These are phyloP conservation scores for Elgaria multicarinata DNA, from an alignment of 2,113 vertebrate species.

Conservation along the genomic window DNA sequence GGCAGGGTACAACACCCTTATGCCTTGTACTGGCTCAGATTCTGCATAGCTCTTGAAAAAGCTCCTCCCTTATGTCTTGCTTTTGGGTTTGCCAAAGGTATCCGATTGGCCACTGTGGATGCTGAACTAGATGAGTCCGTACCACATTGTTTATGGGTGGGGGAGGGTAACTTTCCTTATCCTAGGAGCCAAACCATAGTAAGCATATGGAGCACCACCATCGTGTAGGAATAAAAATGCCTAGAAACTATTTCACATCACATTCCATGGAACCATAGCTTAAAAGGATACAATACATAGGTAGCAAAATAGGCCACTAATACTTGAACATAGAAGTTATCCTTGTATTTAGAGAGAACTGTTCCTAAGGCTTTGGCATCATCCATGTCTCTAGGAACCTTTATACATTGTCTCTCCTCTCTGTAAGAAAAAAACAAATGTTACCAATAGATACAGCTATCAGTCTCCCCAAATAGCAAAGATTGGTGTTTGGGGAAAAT, in stretches of 20 bases:
- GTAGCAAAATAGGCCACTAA: constrained; percentile 97
- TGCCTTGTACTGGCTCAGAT: no score
- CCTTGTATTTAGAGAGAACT: constrained; percentile 98
- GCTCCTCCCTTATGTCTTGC: no score
- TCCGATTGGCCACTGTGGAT: no score
- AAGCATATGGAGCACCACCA: not conserved
- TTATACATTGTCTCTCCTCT: constrained; percentile 93
- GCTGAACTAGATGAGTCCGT: no score
- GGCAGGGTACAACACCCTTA: no score
- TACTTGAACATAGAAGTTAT: constrained; percentile 97
- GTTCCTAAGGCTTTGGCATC: constrained; percentile 98
- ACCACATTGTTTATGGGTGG: not conserved
- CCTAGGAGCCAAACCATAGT: not conserved
- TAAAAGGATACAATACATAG: constrained; percentile 96
- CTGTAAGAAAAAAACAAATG: constrained; percentile 68
- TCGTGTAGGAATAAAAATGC: not conserved
- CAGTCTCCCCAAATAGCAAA: not conserved
- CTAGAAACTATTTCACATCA: not conserved
- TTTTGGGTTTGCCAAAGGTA: no score
- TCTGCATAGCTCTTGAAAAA: no score
- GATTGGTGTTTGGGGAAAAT: no score
- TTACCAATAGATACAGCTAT: not conserved
- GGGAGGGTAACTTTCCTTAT: not conserved
- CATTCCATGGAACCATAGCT: not conserved
- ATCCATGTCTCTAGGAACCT: constrained; percentile 97